A percentile compares a stretch with the other conserved stretches of the same genome.
Evolutionary conservation across 35 echinoderm and acorn worm species (phyloP).

Genomic region (Lytechinus variegatus): DNA sequence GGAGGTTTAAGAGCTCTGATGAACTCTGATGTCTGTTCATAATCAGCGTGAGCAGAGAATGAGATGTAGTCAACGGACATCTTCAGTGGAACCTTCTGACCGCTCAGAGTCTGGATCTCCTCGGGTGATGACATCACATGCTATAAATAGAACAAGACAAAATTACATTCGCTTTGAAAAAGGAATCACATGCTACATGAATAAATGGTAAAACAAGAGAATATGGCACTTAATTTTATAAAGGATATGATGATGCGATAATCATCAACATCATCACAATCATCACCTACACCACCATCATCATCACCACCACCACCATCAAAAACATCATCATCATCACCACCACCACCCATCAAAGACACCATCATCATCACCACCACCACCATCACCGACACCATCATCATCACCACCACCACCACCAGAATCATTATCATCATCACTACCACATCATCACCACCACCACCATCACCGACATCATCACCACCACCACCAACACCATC

Average conservation of each 20-base stretch:
- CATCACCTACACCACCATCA: too few relatives aligned
- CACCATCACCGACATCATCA: too few relatives aligned
- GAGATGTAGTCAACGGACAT: conserved; percentile 98
- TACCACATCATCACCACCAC: too few relatives aligned
- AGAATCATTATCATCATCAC: too few relatives aligned
- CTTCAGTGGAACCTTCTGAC: conserved; percentile 92
- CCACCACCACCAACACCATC: background rate
- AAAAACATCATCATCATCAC: background rate
- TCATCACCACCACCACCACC: too few relatives aligned
- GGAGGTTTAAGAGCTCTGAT: conserved; percentile 88
- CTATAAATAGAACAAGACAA: conserved; percentile 19
- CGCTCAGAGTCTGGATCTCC: conserved; percentile 83
- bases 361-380: too few relatives aligned
- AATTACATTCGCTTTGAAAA: background rate
- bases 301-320: background rate
- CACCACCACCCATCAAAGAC: too few relatives aligned
- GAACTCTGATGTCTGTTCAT: conserved; percentile 95
- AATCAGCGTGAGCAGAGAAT: conserved; percentile 97
- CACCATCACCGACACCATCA: too few relatives aligned
- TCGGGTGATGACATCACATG: conserved; percentile 95
- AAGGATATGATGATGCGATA: too few relatives aligned
- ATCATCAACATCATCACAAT: too few relatives aligned
- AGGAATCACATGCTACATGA: background rate
- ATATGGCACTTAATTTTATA: too few relatives aligned
- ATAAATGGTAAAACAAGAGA: too few relatives aligned